Evolutionary conservation across 2,797 vertebrate species (phyloP).

Genomic region (Oreochromis mossambicus): DNA sequence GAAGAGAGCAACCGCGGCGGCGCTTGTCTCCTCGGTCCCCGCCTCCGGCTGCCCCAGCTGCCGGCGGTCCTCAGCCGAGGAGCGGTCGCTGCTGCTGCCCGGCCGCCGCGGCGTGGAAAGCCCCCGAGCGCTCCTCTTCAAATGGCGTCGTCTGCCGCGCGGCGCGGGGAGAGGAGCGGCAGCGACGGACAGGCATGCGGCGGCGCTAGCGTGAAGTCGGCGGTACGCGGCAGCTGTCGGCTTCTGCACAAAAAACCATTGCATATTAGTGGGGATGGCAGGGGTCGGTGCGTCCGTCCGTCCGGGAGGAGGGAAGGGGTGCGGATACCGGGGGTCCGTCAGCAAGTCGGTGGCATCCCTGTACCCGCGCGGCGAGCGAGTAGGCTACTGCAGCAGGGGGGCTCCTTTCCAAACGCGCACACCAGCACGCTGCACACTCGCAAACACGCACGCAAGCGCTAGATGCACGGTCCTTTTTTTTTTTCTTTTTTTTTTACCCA

Average conservation of each 20-base stretch:
- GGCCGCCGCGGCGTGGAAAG: constrained; percentile 74
- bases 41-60: constrained; percentile 76
- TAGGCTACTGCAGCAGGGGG: constrained; percentile 58
- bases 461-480: constrained; percentile 11
- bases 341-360: constrained; percentile 68
- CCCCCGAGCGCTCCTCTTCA: constrained; percentile 72
- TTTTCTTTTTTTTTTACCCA: not conserved
- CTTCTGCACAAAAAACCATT: constrained; percentile 91
- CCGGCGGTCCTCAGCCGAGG: constrained; percentile 57
- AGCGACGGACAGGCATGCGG: constrained; percentile 79
- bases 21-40: constrained; percentile 36
- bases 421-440: not conserved
- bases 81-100: constrained; percentile 74
- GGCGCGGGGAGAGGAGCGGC: constrained; percentile 80
- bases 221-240: constrained; percentile 80
- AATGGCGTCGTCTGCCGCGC: constrained; percentile 85
- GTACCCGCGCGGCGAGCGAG: constrained; percentile 40
- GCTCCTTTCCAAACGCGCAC: constrained; percentile 59
- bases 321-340: constrained; percentile 51
- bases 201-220: constrained; percentile 83
- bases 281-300: constrained; percentile 59
- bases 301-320: constrained; percentile 24
- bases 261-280: constrained; percentile 82
- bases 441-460: constrained; percentile 1
- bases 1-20: constrained; percentile 72